These are phyloP conservation scores for Megathymus violae DNA, from an alignment of 1,140 invertebrate species.

Conservation along the genomic window DNA sequence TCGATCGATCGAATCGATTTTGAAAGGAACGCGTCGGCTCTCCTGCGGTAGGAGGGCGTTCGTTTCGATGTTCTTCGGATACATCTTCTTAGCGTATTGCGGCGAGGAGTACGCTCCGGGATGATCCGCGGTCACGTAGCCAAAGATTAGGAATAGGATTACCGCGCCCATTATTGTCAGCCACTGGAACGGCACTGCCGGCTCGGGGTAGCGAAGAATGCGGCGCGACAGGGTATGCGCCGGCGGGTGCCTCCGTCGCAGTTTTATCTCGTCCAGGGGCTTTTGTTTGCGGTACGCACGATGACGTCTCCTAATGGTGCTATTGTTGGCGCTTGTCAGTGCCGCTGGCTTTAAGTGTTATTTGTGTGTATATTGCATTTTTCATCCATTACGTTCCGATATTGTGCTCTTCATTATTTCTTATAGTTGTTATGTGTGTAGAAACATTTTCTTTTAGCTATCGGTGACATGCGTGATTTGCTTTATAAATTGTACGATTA, in stretches of 20 bases:
- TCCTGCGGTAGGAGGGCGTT: conserved; percentile 63
- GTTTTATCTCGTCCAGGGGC: conserved; percentile 73
- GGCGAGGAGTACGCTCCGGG: conserved; percentile 80
- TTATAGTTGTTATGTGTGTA: too few species aligned
- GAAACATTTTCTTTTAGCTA: too few species aligned
- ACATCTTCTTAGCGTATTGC: conserved; percentile 80
- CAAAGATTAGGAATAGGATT: conserved; percentile 43
- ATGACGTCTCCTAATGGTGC: conserved; percentile 76
- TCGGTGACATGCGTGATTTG: too few species aligned
- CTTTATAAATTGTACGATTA: too few species aligned
- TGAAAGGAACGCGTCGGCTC: conserved; percentile 54
- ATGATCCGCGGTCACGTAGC: conserved; percentile 61
- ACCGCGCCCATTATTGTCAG: conserved; percentile 61
- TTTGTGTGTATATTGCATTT: conserved; percentile 15
- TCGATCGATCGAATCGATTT: conserved; percentile 56
- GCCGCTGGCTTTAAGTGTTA: conserved; percentile 20
- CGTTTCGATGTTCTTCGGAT: conserved; percentile 63
- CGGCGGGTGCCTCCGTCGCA: conserved; percentile 57
- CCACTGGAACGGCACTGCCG: conserved; percentile 47
- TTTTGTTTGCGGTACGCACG: conserved; percentile 80
- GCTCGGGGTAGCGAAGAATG: conserved; percentile 48
- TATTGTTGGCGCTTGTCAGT: conserved; percentile 72
- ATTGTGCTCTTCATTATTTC: background rate
- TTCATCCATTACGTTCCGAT: conserved; percentile 5
- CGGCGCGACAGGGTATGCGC: conserved; percentile 48